Percentiles rank a stretch among this genome's conserved stretches.
These are phyloP conservation scores for Anodontia alba DNA, from an alignment of 2,888 invertebrate species.

Conservation along the genomic window DNA sequence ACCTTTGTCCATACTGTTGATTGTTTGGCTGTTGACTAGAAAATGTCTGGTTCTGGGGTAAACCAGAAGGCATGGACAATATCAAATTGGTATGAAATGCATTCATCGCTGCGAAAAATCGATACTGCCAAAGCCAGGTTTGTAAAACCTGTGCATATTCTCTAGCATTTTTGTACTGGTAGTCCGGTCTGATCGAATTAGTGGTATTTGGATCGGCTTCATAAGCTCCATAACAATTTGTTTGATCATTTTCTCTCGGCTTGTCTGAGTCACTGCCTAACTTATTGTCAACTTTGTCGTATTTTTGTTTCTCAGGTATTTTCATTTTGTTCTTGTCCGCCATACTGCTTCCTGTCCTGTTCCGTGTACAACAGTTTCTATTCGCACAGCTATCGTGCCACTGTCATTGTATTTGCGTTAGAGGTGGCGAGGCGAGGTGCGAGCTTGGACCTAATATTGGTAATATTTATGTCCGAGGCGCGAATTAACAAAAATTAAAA, in stretches of 20 bases:
- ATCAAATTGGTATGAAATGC: constrained; percentile 48
- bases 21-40: background rate
- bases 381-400: too few relatives aligned
- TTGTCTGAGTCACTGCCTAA: background rate
- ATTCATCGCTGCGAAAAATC: constrained; percentile 37
- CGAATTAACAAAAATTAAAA: too few relatives aligned
- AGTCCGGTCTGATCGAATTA: background rate
- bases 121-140: constrained; percentile 56
- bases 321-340: background rate
- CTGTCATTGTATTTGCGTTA: too few relatives aligned
- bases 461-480: too few relatives aligned
- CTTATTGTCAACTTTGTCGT: background rate
- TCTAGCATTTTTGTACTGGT: constrained; percentile 42
- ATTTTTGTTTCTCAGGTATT: background rate
- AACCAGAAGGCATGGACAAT: constrained; percentile 29
- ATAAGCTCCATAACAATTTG: background rate
- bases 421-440: too few relatives aligned
- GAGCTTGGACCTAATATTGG: too few relatives aligned
- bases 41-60: background rate
- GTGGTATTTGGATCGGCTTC: background rate
- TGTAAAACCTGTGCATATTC: constrained; percentile 55
- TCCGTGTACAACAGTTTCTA: too few relatives aligned
- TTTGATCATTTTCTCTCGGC: background rate
- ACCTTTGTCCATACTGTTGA: background rate
- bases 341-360: background rate